These are phyloP conservation scores for Aspidoscelis tigris DNA, from an alignment of 2,113 vertebrate species.

Conservation along the genomic window DNA sequence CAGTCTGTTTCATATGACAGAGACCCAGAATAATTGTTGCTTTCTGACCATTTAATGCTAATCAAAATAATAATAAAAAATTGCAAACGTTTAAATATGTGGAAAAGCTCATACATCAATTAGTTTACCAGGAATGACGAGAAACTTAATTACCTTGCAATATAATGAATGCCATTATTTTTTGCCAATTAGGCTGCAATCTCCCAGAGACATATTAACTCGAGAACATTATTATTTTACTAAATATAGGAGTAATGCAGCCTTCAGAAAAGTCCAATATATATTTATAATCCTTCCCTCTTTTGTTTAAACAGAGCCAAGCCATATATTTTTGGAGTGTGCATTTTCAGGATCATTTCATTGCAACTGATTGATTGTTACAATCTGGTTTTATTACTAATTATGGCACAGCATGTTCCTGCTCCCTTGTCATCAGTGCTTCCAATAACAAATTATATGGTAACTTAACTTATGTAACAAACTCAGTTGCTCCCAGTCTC, in stretches of 20 bases:
- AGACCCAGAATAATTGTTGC: neutral
- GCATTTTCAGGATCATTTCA: neutral
- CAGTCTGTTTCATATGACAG: neutral
- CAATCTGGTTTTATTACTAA: neutral
- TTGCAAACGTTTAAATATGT: neutral
- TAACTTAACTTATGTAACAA: neutral
- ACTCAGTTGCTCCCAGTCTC: neutral
- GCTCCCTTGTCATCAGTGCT: neutral
- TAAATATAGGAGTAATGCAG: neutral
- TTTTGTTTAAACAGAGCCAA: neutral
- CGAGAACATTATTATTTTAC: neutral
- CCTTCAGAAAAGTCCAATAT: neutral
- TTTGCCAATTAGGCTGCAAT: slow-evolving; percentile 1
- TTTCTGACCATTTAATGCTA: neutral
- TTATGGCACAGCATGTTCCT: neutral
- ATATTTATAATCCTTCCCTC: neutral
- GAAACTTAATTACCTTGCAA: slow-evolving; percentile 7
- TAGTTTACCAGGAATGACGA: neutral
- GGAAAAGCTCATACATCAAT: neutral
- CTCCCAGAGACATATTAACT: neutral
- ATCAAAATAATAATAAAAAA: neutral
- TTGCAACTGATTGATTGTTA: neutral
- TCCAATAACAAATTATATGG: neutral
- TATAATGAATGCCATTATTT: slow-evolving; percentile 1
- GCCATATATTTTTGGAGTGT: neutral